These are phyloP conservation scores for Colossoma macropomum DNA, from an alignment of 2,113 vertebrate species.

Conservation along the genomic window DNA sequence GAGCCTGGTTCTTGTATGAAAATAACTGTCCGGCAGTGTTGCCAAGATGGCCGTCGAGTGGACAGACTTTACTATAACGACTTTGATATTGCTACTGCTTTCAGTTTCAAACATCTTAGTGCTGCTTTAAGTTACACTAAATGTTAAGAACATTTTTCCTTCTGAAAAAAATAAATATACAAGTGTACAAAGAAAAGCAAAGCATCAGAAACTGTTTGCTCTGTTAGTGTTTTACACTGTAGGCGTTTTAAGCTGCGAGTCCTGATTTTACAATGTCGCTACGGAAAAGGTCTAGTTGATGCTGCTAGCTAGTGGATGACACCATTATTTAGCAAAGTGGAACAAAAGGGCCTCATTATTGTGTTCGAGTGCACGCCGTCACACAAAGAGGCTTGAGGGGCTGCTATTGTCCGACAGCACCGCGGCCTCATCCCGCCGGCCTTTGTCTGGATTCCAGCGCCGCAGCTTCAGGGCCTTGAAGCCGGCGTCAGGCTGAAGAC, in stretches of 20 bases:
- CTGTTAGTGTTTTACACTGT: background rate
- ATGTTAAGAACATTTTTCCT: too few species aligned
- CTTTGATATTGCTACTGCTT: too few species aligned
- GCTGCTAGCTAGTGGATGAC: background rate
- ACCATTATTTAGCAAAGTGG: constrained; percentile 10
- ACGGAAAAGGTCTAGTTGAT: background rate
- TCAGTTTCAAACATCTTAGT: too few species aligned
- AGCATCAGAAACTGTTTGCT: too few species aligned
- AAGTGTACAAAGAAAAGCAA: too few species aligned
- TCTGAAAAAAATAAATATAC: too few species aligned
- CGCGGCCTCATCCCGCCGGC: background rate
- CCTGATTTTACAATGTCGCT: constrained; percentile 8
- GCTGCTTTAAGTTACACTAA: too few species aligned
- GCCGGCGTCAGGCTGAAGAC: background rate
- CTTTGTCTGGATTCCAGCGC: constrained; percentile 26
- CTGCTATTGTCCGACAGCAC: background rate
- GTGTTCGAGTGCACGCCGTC: constrained; percentile 10
- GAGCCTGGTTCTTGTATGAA: too few species aligned
- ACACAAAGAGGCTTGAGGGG: constrained; percentile 12
- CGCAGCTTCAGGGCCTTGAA: background rate
- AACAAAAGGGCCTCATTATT: constrained; percentile 34
- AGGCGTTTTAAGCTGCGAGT: background rate
- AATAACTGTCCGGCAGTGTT: too few species aligned
- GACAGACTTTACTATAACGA: too few species aligned
- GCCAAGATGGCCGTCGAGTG: too few species aligned